Conservation (phyloP, 30 jellyfish, hydroid and myxozoan genomes). For the Aurelia sp. region DNA sequence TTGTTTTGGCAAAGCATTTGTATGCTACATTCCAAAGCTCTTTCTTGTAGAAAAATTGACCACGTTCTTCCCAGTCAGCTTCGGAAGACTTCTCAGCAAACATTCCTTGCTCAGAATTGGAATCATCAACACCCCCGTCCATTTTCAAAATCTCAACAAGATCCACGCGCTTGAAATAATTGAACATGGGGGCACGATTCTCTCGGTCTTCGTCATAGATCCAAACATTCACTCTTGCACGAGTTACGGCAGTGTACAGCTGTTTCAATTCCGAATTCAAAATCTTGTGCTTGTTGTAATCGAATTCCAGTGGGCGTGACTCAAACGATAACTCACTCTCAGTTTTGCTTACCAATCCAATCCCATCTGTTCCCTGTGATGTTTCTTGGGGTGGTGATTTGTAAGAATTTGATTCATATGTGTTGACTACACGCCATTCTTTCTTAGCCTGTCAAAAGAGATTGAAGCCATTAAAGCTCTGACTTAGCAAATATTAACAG, state of each 20-base stretch:
- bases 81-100: slow-evolving; percentile 65
- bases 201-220: slow-evolving; percentile 80
- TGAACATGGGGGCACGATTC: slow-evolving; percentile 86
- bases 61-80: slow-evolving; percentile 77
- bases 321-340: slow-evolving; percentile 38
- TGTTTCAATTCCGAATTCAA: slow-evolving; percentile 86
- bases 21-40: slow-evolving; percentile 66
- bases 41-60: slow-evolving; percentile 60
- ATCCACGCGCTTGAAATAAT: slow-evolving; percentile 36
- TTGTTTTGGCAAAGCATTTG: slow-evolving; percentile 60
- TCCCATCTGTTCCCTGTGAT: not conserved
- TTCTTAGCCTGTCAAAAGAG: slow-evolving; percentile 61
- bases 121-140: slow-evolving; percentile 26
- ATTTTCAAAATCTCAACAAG: slow-evolving; percentile 67
- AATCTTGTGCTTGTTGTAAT: slow-evolving; percentile 82
- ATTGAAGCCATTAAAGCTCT: no score
- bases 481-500: no score
- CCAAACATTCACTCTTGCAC: slow-evolving; percentile 96
- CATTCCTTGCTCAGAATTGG: slow-evolving; percentile 14
- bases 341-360: slow-evolving; percentile 11
- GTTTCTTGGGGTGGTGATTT: not conserved
- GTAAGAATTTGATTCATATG: slow-evolving; percentile 8
- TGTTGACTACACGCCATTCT: slow-evolving; percentile 87
- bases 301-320: slow-evolving; percentile 72
- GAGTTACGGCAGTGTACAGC: slow-evolving; percentile 87